Evolutionary conservation across 2,888 invertebrate genomes (phyloP).

Genomic region (Tridacna crocea): DNA sequence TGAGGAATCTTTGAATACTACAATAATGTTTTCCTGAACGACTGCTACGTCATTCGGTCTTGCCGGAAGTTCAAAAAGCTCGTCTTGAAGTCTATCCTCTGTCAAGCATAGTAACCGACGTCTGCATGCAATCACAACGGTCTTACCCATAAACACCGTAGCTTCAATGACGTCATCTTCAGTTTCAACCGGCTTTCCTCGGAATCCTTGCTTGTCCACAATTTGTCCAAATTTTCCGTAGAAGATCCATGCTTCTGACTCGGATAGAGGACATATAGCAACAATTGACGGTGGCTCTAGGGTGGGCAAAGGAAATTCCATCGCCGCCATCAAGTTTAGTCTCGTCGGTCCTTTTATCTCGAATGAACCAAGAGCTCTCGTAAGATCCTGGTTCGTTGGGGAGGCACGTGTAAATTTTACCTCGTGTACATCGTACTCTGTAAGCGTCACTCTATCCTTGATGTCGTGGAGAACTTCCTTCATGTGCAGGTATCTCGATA

Average conservation of each 20-base stretch:
- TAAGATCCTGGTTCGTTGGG: background rate
- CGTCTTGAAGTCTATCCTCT: slow-evolving; percentile 12
- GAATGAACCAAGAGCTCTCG: background rate
- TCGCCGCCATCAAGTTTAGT: background rate
- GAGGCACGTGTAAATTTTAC: slow-evolving; percentile 1
- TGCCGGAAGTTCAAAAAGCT: background rate
- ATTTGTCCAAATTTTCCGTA: slow-evolving; percentile 8
- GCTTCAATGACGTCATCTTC: slow-evolving; percentile 21
- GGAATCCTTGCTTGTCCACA: slow-evolving; percentile 14
- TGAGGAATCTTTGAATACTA: slow-evolving; percentile 3
- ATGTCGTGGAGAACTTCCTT: slow-evolving; percentile 5
- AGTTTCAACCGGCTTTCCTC: slow-evolving; percentile 12
- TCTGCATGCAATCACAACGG: slow-evolving; percentile 3
- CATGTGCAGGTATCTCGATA: background rate
- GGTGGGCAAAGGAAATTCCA: slow-evolving; percentile 13
- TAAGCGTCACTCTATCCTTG: slow-evolving; percentile 17
- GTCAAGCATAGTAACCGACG: slow-evolving; percentile 3
- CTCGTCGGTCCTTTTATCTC: slow-evolving; percentile 5
- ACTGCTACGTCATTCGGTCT: slow-evolving; percentile 7
- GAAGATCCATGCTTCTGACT: slow-evolving; percentile 17
- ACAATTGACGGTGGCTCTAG: slow-evolving; percentile 12
- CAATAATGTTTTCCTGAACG: slow-evolving; percentile 1
- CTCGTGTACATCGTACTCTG: background rate
- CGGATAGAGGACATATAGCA: slow-evolving; percentile 6
- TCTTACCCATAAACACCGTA: slow-evolving; percentile 2